Base-by-base conservation (phyloP, 1,140 invertebrate species). In the Leptinotarsa lineolata region DNA sequence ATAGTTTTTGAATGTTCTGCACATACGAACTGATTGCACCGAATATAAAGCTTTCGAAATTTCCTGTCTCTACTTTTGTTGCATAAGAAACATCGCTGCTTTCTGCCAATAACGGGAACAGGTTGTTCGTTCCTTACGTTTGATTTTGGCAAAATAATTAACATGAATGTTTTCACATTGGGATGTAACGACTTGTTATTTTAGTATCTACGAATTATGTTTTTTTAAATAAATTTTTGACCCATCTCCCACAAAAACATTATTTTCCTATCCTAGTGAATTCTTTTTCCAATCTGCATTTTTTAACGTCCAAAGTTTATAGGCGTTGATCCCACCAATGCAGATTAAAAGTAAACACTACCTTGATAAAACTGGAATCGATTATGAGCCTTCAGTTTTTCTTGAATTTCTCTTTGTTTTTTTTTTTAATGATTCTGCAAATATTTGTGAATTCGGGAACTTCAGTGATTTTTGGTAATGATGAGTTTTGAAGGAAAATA, bases 211-310 rank as follows among this genome's bases (percentile, higher is more conserved):
- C 73, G 48, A n/a, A 72, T n/a, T n/a, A n/a, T n/a, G n/a, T n/a
- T n/a, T n/a, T n/a, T n/a, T n/a, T n/a, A n/a, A n/a, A n/a, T n/a
- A n/a, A n/a, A n/a, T n/a, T n/a, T n/a, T n/a, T n/a, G n/a, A n/a
- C n/a, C n/a, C n/a, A n/a, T n/a, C n/a, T n/a, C n/a, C n/a, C n/a
- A n/a, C n/a, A n/a, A n/a, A n/a, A n/a, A n/a, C n/a, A n/a, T 59
- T 58, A 74, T 61, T 30, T 66, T 48, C 20, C 61, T 72, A 59
- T 72, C 48, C 16, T 16, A 63, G 15, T 20, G 3, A 44, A n/a
- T n/a, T n/a, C n/a, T n/a, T 74, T 74, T 74, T 59, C 54, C 30
- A 67, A 58, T 71, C 64, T 59, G 72, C 68, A 54, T 72, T 71
- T 48, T 67, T 68, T 21, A 72, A 46, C 13, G 59, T 58, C 75